A percentile compares a stretch with the other conserved stretches of the same genome.
Evolutionary conservation across 2,888 invertebrate species (phyloP).

Genomic region (Lycophotia porphyrea): DNA sequence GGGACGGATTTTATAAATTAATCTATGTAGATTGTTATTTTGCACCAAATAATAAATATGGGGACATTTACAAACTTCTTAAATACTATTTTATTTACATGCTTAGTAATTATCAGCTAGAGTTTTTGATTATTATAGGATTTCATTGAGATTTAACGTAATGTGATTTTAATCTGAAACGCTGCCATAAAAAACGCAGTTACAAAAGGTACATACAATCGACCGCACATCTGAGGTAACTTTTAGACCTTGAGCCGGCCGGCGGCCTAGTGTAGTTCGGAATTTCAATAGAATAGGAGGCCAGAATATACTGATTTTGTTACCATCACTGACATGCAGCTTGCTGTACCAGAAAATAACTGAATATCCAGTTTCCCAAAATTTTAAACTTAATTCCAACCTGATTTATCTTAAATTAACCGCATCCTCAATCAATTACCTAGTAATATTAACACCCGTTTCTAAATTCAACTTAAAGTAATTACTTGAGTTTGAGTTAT

Average conservation of each 20-base stretch:
- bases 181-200: neutral
- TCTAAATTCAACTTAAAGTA: neutral
- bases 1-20: conserved; percentile 60
- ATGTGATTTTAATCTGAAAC: neutral
- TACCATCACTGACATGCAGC: neutral
- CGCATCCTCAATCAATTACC: neutral
- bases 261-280: neutral
- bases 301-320: neutral
- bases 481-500: neutral
- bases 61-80: conserved; percentile 61
- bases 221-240: neutral
- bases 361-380: neutral
- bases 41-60: conserved; percentile 60
- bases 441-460: conserved; percentile 1
- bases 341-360: neutral
- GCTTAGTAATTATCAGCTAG: neutral
- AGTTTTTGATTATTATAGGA: neutral
- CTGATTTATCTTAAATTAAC: neutral
- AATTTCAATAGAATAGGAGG: neutral
- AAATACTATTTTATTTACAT: conserved; percentile 36
- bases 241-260: neutral
- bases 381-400: neutral
- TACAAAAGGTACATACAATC: neutral
- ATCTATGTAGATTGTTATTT: conserved; percentile 18
- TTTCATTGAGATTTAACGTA: conserved; percentile 5